These are phyloP conservation scores for Myocastor coypus DNA, from an alignment of 2,113 vertebrate genomes.

Conservation along the genomic window DNA sequence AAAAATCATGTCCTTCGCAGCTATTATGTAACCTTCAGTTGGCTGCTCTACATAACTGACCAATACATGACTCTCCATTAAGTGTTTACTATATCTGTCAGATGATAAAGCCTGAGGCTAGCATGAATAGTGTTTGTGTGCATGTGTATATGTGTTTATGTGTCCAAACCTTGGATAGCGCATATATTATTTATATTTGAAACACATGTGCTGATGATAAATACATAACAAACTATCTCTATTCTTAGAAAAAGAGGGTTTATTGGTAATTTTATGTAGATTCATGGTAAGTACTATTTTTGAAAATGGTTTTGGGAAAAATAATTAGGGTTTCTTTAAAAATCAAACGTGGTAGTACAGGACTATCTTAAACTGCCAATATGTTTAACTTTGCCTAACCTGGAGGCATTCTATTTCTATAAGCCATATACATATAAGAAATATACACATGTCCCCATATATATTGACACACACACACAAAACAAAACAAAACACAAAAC, in stretches of 20 bases:
- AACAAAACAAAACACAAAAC: too few species aligned
- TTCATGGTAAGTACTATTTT: background rate
- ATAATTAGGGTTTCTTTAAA: background rate
- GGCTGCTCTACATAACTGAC: background rate
- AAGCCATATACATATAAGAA: too few species aligned
- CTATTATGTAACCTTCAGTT: background rate
- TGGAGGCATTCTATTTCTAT: background rate
- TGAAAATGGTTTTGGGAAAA: constrained; percentile 21
- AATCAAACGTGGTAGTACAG: constrained; percentile 21
- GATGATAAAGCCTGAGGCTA: background rate
- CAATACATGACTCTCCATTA: background rate
- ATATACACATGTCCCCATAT: background rate
- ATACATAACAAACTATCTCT: constrained; percentile 29
- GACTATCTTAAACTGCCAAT: background rate
- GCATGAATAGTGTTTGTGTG: background rate
- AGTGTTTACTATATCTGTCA: background rate
- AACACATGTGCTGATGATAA: constrained; percentile 33
- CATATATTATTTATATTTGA: background rate
- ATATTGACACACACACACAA: background rate
- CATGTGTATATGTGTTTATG: background rate
- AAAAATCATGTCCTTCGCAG: background rate
- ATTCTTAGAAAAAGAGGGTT: constrained; percentile 54
- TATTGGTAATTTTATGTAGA: constrained; percentile 21
- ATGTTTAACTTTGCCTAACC: background rate
- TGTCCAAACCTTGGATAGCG: background rate